Evolutionary conservation across 2,888 invertebrate genomes (phyloP), one percentile per base, ranked within the genome.

Genomic region (Pollenia amentaria): DNA sequence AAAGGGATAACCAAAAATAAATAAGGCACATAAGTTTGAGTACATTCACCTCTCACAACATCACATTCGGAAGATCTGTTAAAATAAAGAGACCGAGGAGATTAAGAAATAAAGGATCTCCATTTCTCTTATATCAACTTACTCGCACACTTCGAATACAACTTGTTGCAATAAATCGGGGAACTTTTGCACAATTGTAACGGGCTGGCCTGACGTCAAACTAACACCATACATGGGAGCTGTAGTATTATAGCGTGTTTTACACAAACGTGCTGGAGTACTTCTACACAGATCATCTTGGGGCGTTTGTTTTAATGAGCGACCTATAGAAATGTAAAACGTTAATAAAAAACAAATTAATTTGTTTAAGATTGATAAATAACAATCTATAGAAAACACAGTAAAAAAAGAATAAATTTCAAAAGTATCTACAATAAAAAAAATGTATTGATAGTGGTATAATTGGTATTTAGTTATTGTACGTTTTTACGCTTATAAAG

Each of bases 161-260:
- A 98, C 98, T 94, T 98, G 98, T 92, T 98, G 98, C 87, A 98
- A 93, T 55, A 98, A 94, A 94, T 98, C 98, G 0, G 98, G 98
- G 91, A 98, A 98, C 94, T 98, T 98, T 94, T 98, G 98, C 51
- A 98, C 98, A 90, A 98, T 98, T 75, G 98, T 98, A 89, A 98
- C 98, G 0, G 98, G 97, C 91, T 98, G 97, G 1, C 98, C 98
- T 14, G 97, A 98, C 16, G 98, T 98, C 53, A 98, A 94, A 18
- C 97, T 98, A 60, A 98, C 97, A n/a, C 98, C 98, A 92, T 97
- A 98, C 97, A 98, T 97, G 0, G 98, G 98, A 18, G 98, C 98
- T 60, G 98, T 98, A 29, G 98, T 98, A 93, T 98, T 98, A 94
- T 97, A 98, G 82, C 97, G 95, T 10, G 98, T 97, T 91, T 97